Conservation (phyloP, 2,113 vertebrate species). For the Panurus biarmicus region DNA sequence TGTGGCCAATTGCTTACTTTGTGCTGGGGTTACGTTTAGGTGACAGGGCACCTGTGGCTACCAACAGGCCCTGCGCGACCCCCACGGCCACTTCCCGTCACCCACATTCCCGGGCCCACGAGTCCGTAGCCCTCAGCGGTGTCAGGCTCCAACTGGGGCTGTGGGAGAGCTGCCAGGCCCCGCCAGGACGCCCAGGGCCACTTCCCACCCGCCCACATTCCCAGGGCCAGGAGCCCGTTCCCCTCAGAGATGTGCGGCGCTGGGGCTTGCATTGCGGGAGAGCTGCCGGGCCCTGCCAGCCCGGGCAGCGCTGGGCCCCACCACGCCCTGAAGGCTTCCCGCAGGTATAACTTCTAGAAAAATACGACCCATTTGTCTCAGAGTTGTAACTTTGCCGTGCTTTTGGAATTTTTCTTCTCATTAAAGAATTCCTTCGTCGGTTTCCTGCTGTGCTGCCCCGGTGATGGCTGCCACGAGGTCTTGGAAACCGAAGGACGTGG, state of each 20-base stretch:
- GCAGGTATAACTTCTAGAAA: not conserved
- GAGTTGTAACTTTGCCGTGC: not conserved
- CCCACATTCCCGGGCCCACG: accelerated
- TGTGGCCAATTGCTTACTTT: not conserved
- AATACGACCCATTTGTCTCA: not conserved
- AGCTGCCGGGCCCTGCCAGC: not conserved
- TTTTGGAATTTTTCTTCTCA: not conserved
- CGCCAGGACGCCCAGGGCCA: too few species aligned
- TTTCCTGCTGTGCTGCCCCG: not conserved
- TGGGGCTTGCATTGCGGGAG: accelerated
- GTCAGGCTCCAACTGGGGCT: accelerated
- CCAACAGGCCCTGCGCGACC: not conserved
- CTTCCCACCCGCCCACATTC: not conserved
- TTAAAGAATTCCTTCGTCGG: not conserved
- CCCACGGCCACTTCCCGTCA: accelerated
- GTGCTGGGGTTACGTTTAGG: not conserved
- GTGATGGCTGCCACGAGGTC: not conserved
- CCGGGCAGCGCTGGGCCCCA: accelerated
- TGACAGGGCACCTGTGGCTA: not conserved
- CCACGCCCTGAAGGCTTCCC: not conserved
- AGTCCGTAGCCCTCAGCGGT: not conserved
- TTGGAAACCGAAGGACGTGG: accelerated
- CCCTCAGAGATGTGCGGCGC: accelerated
- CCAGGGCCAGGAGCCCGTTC: accelerated
- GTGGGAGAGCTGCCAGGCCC: not conserved